Conservation (phyloP, 1,140 invertebrate genomes). For the Phortica variegata region DNA sequence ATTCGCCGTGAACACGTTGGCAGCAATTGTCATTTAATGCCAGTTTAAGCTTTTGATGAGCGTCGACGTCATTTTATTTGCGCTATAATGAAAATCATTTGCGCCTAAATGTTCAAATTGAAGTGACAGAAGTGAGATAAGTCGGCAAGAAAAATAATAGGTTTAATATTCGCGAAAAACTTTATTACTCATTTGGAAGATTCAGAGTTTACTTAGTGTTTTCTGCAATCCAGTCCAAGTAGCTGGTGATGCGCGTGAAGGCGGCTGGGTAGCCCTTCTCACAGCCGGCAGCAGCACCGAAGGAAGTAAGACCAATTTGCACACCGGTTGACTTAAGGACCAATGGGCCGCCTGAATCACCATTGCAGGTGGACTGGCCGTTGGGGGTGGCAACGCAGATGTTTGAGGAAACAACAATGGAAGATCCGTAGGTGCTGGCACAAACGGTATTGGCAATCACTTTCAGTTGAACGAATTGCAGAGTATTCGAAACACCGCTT, state of each 20-base stretch:
- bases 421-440: constrained; percentile 18
- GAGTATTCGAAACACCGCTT: constrained; percentile 15
- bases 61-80: constrained; percentile 15
- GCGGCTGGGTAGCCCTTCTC: constrained; percentile 58
- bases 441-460: constrained; percentile 31
- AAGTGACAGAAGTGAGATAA: too few relatives aligned
- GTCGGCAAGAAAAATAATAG: too few relatives aligned
- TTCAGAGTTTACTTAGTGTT: too few relatives aligned
- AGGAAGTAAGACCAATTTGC: constrained; percentile 61
- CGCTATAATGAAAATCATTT: constrained; percentile 16
- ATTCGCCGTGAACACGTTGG: too few relatives aligned
- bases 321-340: constrained; percentile 15
- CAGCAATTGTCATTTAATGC: constrained; percentile 30
- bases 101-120: too few relatives aligned
- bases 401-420: constrained; percentile 28
- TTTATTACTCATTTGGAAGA: too few relatives aligned
- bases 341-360: constrained; percentile 60
- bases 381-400: constrained; percentile 28
- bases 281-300: constrained; percentile 59
- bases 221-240: constrained; percentile 61
- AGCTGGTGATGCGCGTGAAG: constrained; percentile 60
- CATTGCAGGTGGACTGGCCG: constrained; percentile 43
- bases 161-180: too few relatives aligned
- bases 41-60: constrained; percentile 26
- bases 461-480: constrained; percentile 13